Evolutionary conservation across 2,113 vertebrate species (phyloP).

Genomic region (Papio anubis): DNA sequence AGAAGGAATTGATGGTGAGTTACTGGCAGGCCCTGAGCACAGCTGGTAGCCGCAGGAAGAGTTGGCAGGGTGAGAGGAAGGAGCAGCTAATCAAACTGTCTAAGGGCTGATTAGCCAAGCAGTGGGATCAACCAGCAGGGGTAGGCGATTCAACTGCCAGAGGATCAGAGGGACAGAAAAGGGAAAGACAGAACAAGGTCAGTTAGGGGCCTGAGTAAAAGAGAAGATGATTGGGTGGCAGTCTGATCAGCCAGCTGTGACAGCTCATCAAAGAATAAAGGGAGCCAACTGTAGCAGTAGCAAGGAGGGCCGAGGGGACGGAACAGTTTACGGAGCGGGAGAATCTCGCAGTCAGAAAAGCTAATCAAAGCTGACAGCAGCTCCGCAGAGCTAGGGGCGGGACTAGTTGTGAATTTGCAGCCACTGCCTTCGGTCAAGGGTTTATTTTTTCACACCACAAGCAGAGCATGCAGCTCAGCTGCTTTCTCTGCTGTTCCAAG

Average conservation of each 20-base stretch:
- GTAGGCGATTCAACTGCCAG: neutral
- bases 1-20: neutral
- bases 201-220: neutral
- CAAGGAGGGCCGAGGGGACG: neutral
- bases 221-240: neutral
- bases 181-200: constrained; percentile 64
- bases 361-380: constrained; percentile 69
- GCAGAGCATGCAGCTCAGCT: neutral
- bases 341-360: constrained; percentile 29
- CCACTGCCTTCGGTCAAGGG: neutral
- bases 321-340: neutral
- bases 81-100: constrained; percentile 67
- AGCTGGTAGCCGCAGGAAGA: constrained; percentile 55
- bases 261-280: constrained; percentile 55
- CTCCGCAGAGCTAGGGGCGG: neutral
- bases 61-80: constrained; percentile 19
- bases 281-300: constrained; percentile 11
- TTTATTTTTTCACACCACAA: constrained; percentile 36
- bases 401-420: neutral
- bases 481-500: neutral
- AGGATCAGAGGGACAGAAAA: neutral
- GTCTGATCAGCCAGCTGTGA: constrained; percentile 43
- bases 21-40: neutral
- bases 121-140: constrained; percentile 54
- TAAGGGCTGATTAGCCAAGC: constrained; percentile 55